Base-by-base conservation (phyloP, 2,888 invertebrate species). In the Trissoscelio sp. region DNA sequence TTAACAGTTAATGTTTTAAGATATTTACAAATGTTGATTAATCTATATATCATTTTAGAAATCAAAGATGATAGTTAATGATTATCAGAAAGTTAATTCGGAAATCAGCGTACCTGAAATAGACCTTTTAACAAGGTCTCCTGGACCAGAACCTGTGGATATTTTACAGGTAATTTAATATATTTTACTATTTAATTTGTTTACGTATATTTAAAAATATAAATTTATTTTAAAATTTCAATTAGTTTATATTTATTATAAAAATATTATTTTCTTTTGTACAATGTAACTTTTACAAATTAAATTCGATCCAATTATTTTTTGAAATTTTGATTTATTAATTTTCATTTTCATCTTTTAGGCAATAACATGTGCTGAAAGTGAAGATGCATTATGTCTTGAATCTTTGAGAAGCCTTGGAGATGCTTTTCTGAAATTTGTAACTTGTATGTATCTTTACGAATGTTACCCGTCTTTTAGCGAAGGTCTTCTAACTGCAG, bases 331-430 rank as follows among this genome's bases (percentile, higher is more conserved):
- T 37, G 37, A 62, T 62, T n/a, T n/a, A n/a, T n/a, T n/a, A n/a
- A n/a, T n/a, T n/a, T n/a, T n/a, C n/a, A n/a, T n/a, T n/a, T n/a
- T n/a, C n/a, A n/a, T n/a, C n/a, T 53, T 93, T 37, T 90, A 94
- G 88, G 95, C 96, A 0, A 88, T 97, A 0, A 97, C 96, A 0
- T 93, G 95, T 0, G 94, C 95, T 34, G 93, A 94, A 75, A 94
- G 96, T 0, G 93, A 94, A 80, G 98, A 98, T 87, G 93, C 94
- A 3, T 94, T 97, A 82, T 94, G 96, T 88, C 91, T 97, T 85
- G 98, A 98, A 89, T 92, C 97, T 0, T 92, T 95, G 11, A 98
- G 98, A 91, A 96, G 96, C 0, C 93, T 98, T 2, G 98, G 98
- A 0, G 98, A 98, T 90, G 95, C 97, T 0, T 96, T 96, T 90